Conservation (phyloP, 1,140 invertebrate species). For the Nasonia vitripennis region DNA sequence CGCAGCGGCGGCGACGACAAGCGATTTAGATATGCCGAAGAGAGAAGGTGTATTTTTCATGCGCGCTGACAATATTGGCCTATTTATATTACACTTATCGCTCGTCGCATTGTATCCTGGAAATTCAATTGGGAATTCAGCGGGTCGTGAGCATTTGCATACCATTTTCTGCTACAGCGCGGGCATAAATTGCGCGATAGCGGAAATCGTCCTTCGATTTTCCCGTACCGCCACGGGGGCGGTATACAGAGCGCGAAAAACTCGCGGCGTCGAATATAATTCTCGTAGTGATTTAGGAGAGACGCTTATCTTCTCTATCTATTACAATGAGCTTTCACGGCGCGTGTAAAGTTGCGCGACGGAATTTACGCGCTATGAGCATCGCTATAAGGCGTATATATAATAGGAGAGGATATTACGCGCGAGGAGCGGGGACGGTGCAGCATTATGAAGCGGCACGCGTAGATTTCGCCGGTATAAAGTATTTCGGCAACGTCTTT, state of each 20-base stretch:
- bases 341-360: too few species aligned
- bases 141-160: background rate
- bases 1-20: too few species aligned
- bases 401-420: background rate
- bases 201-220: background rate
- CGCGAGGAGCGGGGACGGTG: too few species aligned
- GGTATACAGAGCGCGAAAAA: constrained; percentile 1
- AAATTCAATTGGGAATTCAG: background rate
- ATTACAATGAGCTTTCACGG: background rate
- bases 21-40: too few species aligned
- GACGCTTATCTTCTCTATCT: too few species aligned
- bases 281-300: too few species aligned
- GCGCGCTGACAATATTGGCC: background rate
- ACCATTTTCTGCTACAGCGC: background rate
- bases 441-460: constrained; percentile 16
- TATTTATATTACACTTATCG: background rate
- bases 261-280: too few species aligned
- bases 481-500: constrained; percentile 17
- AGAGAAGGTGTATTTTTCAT: background rate
- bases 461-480: background rate
- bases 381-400: too few species aligned
- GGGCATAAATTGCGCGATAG: background rate
- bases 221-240: background rate
- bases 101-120: background rate
- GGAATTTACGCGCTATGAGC: too few species aligned